Base-by-base conservation (phyloP, 2,113 vertebrate genomes). In the Platysternon megacephalum region DNA sequence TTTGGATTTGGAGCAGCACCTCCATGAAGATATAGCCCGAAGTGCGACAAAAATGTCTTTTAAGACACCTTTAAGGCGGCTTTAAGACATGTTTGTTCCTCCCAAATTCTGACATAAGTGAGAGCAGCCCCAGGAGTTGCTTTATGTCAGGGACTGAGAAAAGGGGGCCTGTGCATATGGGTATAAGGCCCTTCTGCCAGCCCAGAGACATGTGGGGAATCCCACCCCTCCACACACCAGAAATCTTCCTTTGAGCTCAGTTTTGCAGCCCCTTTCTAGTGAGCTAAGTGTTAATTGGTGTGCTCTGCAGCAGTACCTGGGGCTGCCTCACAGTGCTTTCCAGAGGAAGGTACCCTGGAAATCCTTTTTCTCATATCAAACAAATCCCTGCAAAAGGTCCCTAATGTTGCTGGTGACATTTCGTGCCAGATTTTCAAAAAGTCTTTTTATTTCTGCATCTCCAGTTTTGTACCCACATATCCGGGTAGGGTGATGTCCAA, bases 361-460 rank as follows among this genome's bases (percentile, higher is more conserved):
- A 89, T 97, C 93, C 97, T 95, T 97, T 96, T 96, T 74, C 21
- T 90, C 97, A 0, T 52, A 95, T 83, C 96, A 97, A 97, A 97
- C 96, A 97, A 97, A 97, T 97, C 94, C 94, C 93, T 97, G 96
- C 96, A 96, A 97, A 97, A 95, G 96, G 96, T 93, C 94, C 93
- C 65, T 72, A 96, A 86, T 96, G 97, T 97, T 96, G 94, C 92
- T 96, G 96, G 95, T 96, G 95, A 89, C 85, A 88, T 52, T 85
- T 93, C 79, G 61, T 97, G 96, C 95, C 96, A 97, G n/a, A 88
- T 94, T 96, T 96, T 65, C 53, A 95, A 65, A 85, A 95, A 87
- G 93, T 95, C 79, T 0, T 95, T 95, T 74, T 85, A 96, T 79
- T 89, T 22, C 93, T 65, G 85, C 65, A 51, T 74, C 87, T 94